phyloP scores from a whole-genome alignment of 2,113 vertebrate genomes.

The Ammodytes marinus region DNA sequence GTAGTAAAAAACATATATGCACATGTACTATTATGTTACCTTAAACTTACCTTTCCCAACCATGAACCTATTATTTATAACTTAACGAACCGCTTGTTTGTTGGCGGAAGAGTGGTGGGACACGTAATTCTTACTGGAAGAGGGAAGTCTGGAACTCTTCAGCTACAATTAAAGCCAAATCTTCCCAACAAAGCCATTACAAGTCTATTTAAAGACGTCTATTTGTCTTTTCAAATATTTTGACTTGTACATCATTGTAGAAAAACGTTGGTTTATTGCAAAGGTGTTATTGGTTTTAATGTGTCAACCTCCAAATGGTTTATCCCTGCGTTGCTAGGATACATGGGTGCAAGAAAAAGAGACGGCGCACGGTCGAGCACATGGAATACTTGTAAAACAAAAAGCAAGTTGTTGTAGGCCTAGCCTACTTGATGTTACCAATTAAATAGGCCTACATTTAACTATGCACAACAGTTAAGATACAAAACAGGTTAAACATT shows the following conservation, averaged over 20 bases:
- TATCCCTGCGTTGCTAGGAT: slow-evolving; percentile 61
- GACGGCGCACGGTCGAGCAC: neutral
- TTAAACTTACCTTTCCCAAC: slow-evolving; percentile 6
- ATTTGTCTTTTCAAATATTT: rapidly evolving
- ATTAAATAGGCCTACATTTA: too few species aligned
- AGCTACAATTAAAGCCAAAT: neutral
- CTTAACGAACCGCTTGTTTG: slow-evolving; percentile 47
- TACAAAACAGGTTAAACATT: too few species aligned
- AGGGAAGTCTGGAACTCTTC: neutral
- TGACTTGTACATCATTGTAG: rapidly evolving
- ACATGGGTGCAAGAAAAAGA: slow-evolving; percentile 37
- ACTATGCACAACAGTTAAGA: too few species aligned
- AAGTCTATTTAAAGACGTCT: rapidly evolving
- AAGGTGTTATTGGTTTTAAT: neutral
- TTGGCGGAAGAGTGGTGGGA: slow-evolving; percentile 57
- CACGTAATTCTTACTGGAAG: neutral
- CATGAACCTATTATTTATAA: too few species aligned
- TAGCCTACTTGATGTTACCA: too few species aligned
- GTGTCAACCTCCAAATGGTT: slow-evolving; percentile 18
- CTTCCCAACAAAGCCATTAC: rapidly evolving
- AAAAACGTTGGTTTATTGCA: neutral
- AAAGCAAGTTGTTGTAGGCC: too few species aligned
- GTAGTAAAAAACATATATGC: neutral
- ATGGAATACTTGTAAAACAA: neutral
- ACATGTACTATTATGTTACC: neutral